These are phyloP conservation scores for Folsomia candida DNA, from an alignment of 2,888 invertebrate species.

Conservation along the genomic window DNA sequence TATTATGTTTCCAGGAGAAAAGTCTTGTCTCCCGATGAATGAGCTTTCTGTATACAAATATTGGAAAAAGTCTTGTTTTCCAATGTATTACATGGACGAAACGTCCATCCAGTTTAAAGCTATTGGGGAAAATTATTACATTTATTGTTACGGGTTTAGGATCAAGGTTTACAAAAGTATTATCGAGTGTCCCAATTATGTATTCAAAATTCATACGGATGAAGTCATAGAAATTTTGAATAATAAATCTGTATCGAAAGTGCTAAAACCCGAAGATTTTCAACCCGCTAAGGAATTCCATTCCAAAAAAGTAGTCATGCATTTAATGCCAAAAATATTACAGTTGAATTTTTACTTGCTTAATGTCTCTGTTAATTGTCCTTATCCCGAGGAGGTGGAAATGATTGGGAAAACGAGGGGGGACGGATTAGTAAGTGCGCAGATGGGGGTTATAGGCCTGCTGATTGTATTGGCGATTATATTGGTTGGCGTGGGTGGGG, in stretches of 20 bases:
- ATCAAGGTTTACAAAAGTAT: background rate
- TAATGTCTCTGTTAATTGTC: no score
- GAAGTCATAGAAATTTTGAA: background rate
- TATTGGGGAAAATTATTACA: background rate
- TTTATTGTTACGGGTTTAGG: background rate
- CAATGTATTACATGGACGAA: conserved; percentile 8
- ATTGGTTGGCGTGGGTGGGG: no score
- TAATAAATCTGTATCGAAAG: background rate
- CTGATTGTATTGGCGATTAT: no score
- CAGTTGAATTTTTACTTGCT: no score
- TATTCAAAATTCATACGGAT: background rate
- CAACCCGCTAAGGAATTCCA: background rate
- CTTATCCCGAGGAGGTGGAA: no score
- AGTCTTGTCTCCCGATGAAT: background rate
- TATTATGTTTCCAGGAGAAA: background rate
- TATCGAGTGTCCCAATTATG: background rate
- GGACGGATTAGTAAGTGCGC: no score
- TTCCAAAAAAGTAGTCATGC: background rate
- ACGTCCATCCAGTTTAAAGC: background rate
- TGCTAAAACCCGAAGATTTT: background rate
- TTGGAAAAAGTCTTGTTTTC: conserved; percentile 1
- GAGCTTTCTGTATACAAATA: conserved; percentile 7
- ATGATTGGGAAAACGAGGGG: no score
- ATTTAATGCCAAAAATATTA: background rate
- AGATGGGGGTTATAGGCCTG: no score